Base-by-base conservation (phyloP, 2,888 invertebrate genomes). In the Monoplex corrugatus region DNA sequence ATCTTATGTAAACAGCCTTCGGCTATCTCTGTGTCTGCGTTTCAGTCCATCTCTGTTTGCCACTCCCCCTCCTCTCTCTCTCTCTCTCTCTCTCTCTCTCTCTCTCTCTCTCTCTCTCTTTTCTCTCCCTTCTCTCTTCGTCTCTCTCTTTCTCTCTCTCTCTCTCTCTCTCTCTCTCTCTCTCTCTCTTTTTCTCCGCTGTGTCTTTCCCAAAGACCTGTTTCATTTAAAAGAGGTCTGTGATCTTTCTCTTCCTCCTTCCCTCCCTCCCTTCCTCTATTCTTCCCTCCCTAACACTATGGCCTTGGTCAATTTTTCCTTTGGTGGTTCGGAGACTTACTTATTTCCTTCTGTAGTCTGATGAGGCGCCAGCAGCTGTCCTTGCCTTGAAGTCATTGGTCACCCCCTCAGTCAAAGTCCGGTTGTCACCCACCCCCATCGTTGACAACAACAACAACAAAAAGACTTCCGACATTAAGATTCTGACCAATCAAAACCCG, bases 41-140 rank as follows among this genome's bases (percentile, higher is more conserved):
- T 28, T 13, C 28, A 5, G 23, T 68, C 28, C n/a, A 10, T 68
- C 68, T 68, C 68, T n/a, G 16, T 32, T 83, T 13, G 38, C n/a
- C 43, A 38, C 23, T 40, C 38, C 43, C 19, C 40, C 28, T 35
- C 28, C 32, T 8, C 43, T 45, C 23, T 8, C 5, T 83, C 28
- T 43, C 23, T 40, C 40, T 83, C 83, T 83, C 83, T 83, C 43
- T 43, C 13, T 68, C 68, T 43, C 44, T 43, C 83, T 83, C 83
- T 83, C 83, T 83, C 83, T 83, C 83, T 83, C 44, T 23, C 40
- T 83, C 83, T 40, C 43, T 40, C 83, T 40, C 83, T 40, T 43
- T 83, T 43, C 43, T 43, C 43, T 23, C 23, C 23, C 43, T 23
- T 83, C 23, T 43, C 44, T 83, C 43, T 83, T 43, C 35, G 1